Conservation (phyloP, 2,888 invertebrate species). For the Endotricha flammealis region DNA sequence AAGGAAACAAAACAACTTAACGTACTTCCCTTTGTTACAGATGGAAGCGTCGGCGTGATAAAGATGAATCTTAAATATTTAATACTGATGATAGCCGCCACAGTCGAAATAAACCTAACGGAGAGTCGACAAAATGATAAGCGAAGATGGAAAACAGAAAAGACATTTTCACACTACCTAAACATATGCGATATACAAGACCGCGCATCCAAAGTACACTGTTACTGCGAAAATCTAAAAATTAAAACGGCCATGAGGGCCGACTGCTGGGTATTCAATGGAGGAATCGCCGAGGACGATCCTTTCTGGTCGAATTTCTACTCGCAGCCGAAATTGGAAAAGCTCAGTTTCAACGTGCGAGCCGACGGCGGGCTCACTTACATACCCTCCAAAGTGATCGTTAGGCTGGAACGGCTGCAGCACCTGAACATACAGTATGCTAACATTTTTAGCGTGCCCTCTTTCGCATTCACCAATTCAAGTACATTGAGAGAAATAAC, state of each 20-base stretch:
- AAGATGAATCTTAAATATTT: constrained; percentile 70
- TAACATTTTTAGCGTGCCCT: constrained; percentile 82
- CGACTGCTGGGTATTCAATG: constrained; percentile 87
- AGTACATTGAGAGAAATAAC: constrained; percentile 83
- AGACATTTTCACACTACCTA: constrained; percentile 61
- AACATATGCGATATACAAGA: constrained; percentile 80
- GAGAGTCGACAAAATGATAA: constrained; percentile 70
- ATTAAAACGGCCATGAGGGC: constrained; percentile 81
- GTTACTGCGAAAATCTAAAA: constrained; percentile 81
- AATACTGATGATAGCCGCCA: constrained; percentile 69
- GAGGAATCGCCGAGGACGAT: constrained; percentile 83
- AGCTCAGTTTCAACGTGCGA: constrained; percentile 84
- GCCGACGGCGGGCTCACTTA: constrained; percentile 83
- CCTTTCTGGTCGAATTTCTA: constrained; percentile 86
- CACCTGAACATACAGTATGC: constrained; percentile 85
- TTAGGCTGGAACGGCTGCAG: constrained; percentile 81
- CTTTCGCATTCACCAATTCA: constrained; percentile 87
- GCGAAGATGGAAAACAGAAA: constrained; percentile 68
- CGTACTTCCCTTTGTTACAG: constrained; percentile 59
- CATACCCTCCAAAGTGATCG: constrained; percentile 84
- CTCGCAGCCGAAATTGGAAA: constrained; percentile 83
- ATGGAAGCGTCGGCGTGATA: constrained; percentile 54
- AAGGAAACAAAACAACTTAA: constrained; percentile 20
- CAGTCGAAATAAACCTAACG: constrained; percentile 67
- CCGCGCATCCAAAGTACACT: constrained; percentile 79